phyloP scores from a whole-genome alignment of 2,113 vertebrate genomes.

The Peromyscus polionotus region DNA sequence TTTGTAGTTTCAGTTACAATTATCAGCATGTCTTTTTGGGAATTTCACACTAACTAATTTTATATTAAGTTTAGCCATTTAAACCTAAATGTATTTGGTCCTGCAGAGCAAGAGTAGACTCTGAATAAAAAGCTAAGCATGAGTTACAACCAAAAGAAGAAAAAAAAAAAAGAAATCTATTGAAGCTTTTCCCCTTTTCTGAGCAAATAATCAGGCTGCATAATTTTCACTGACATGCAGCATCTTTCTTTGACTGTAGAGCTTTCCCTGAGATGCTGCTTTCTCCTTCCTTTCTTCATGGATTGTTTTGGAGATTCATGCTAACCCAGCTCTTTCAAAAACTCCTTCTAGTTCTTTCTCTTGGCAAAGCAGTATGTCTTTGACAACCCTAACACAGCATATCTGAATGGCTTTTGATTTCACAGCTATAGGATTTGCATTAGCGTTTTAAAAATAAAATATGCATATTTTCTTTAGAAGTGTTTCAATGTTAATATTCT shows the following conservation, averaged over 20 bases:
- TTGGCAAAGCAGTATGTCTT: neutral
- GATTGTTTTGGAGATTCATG: constrained; percentile 44
- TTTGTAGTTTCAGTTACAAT: constrained; percentile 39
- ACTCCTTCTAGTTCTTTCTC: neutral
- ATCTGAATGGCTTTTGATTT: neutral
- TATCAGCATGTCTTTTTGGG: constrained; percentile 10
- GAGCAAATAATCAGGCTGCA: constrained; percentile 40
- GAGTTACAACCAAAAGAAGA: constrained; percentile 12
- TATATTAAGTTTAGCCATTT: constrained; percentile 46
- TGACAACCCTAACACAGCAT: neutral
- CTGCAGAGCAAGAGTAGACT: constrained; percentile 45
- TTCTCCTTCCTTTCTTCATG: constrained; percentile 30
- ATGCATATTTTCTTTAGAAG: constrained; percentile 27
- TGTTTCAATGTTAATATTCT: neutral
- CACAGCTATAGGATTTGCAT: constrained; percentile 20
- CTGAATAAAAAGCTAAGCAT: constrained; percentile 24
- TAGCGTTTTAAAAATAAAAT: neutral
- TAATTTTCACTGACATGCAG: constrained; percentile 14
- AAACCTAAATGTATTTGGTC: constrained; percentile 47
- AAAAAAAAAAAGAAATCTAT: constrained; percentile 13
- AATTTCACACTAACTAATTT: constrained; percentile 65
- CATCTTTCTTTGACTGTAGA: constrained; percentile 64
- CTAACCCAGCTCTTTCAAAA: neutral
- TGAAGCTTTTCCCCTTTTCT: constrained; percentile 40
- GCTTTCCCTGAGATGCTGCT: neutral